Evolutionary conservation across 1,140 invertebrate species (phyloP).

Genomic region (Uloborus diversus): DNA sequence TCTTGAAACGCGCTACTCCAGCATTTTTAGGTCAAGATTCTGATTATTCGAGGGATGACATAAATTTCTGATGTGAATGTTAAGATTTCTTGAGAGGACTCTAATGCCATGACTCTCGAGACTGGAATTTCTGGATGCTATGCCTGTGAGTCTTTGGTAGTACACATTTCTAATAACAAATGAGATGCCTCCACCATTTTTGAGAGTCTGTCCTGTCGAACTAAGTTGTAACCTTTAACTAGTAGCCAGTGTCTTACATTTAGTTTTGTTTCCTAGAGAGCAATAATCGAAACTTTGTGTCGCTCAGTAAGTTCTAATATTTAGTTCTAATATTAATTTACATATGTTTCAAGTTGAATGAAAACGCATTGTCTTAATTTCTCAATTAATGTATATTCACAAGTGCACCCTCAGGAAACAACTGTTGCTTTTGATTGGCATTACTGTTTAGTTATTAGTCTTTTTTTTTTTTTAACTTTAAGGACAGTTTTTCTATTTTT

Average conservation of each 20-base stretch:
- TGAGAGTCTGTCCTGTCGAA: neutral
- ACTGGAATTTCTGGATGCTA: neutral
- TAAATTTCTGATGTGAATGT: neutral
- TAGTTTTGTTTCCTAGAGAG: neutral
- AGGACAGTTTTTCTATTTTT: too few relatives aligned
- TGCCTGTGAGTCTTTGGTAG: neutral
- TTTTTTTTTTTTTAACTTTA: too few relatives aligned
- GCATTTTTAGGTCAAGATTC: neutral
- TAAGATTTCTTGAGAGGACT: constrained; percentile 1
- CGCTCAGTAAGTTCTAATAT: neutral
- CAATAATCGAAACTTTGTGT: neutral
- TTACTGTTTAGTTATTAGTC: too few relatives aligned
- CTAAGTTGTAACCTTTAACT: neutral
- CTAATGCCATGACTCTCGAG: constrained; percentile 1
- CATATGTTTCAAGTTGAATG: too few relatives aligned
- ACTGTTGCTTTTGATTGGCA: too few relatives aligned
- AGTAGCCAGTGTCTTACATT: neutral
- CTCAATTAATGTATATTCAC: too few relatives aligned
- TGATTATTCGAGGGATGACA: neutral
- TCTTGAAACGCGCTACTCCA: neutral
- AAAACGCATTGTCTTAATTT: too few relatives aligned
- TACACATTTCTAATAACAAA: constrained; percentile 19
- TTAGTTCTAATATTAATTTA: too few relatives aligned
- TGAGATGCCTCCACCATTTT: neutral
- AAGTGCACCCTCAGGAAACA: too few relatives aligned